Percentiles rank a stretch among this genome's conserved stretches.
These are phyloP conservation scores for Synanthedon tipuliformis DNA, from an alignment of 2,888 invertebrate genomes.

Conservation along the genomic window DNA sequence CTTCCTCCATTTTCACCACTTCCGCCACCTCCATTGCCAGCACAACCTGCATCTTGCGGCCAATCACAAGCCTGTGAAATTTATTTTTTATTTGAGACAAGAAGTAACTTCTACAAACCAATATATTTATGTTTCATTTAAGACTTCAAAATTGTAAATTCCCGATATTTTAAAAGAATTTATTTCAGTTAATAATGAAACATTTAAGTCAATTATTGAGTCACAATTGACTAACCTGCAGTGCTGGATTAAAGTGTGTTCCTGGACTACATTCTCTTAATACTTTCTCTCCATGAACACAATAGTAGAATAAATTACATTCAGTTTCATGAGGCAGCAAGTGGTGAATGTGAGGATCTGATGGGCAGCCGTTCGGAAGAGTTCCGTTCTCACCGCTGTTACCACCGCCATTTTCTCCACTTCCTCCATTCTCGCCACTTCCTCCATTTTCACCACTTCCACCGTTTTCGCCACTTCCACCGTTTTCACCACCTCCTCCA, in stretches of 20 bases:
- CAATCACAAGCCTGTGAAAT: constrained; percentile 12
- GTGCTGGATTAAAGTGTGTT: constrained; percentile 7
- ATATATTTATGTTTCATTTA: too few relatives aligned
- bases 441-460: too few relatives aligned
- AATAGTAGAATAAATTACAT: constrained; percentile 28
- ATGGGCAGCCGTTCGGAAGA: constrained; percentile 15
- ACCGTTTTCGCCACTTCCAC: constrained; percentile 21
- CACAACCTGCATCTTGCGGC: constrained; percentile 12
- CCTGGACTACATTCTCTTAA: constrained; percentile 15
- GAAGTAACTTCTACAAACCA: too few relatives aligned
- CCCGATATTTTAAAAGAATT: too few relatives aligned
- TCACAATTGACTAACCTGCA: constrained; percentile 4
- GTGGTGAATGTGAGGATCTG: constrained; percentile 12
- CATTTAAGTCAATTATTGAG: neutral
- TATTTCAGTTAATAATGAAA: too few relatives aligned
- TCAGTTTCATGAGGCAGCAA: constrained; percentile 22
- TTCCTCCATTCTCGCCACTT: constrained; percentile 1
- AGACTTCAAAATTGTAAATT: too few relatives aligned
- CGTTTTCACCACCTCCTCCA: constrained; percentile 4
- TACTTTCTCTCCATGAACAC: constrained; percentile 20
- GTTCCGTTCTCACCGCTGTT: neutral
- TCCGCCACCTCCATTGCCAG: constrained; percentile 1
- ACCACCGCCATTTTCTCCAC: neutral
- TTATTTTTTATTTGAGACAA: neutral
- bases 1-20: constrained; percentile 1